Evolutionary conservation across 2,888 invertebrate genomes (phyloP), one percentile per base, ranked within the genome.

Genomic region (Ormyrus nitidulus): DNA sequence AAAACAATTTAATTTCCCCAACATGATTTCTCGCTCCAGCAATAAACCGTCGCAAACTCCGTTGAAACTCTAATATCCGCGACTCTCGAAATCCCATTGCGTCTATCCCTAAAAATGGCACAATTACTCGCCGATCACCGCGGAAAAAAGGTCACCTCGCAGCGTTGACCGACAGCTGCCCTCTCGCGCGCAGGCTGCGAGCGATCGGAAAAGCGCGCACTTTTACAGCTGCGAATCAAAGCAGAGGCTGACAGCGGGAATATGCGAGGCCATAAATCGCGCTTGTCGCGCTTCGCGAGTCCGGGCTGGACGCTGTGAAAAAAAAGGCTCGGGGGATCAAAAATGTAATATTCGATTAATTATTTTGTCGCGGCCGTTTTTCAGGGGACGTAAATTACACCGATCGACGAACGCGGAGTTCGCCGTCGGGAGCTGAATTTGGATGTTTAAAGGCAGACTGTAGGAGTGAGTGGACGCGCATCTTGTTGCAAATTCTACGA

Each of bases 321-420:
- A 34, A 34, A 34, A 34, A 34, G 4, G 19, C 34, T 34, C 34
- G 34, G 0, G 34, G 34, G 34, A 10, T 34, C 53, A 10, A 19
- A 10, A 61, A n/a, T 71, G 49, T 61, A 53, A 72, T 72, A 62
- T 61, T 61, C 44, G 44, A 44, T 72, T 61, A 72, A 72, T 72
- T 72, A 71, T 61, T 62, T 62, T 72, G 34, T 44, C 19, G n/a
- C 13, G 59, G n/a, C 2, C 34, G 34, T 34, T 34, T 34, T 34
- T 34, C 34, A 34, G 34, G 34, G 34, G 34, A 34, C 34, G 34
- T 34, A 4, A 34, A 34, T 34, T 34, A 34, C 34, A 34, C 2
- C 34, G 34, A 34, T 34, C 34, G 34, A 4, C 4, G 34, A 34
- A 34, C 34, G 34, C 0, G 34, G 34, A 34, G 34, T 34, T 34